phyloP scores from a whole-genome alignment of 2,113 vertebrate species.

The Mormoops blainvillei region DNA sequence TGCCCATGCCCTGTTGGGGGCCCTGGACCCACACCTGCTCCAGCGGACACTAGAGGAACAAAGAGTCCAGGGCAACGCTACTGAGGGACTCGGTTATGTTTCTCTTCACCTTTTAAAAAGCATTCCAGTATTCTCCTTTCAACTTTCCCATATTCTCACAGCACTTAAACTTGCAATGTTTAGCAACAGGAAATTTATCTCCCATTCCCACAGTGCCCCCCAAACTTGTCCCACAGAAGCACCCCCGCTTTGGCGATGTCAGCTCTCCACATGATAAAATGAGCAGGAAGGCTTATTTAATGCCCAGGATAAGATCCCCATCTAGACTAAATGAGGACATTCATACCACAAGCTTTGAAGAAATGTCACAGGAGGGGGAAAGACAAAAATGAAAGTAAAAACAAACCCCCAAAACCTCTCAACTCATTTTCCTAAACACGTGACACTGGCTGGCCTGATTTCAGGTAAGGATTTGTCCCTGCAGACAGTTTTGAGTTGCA shows the following conservation, averaged over 20 bases:
- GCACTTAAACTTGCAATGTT: slow-evolving; percentile 53
- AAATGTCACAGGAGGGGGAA: background rate
- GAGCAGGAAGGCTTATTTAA: background rate
- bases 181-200: background rate
- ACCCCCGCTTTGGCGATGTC: background rate
- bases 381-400: slow-evolving; percentile 48
- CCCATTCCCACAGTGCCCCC: background rate
- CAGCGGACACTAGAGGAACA: too few species aligned
- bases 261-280: slow-evolving; percentile 54
- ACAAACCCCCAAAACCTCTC: background rate
- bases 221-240: background rate
- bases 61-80: accelerated
- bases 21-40: background rate
- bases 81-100: background rate
- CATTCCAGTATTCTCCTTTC: slow-evolving; percentile 34
- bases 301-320: background rate
- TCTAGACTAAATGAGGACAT: slow-evolving; percentile 9
- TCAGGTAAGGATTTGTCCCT: slow-evolving; percentile 60
- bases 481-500: slow-evolving; percentile 59
- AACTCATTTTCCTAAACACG: slow-evolving; percentile 57
- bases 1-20: background rate
- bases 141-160: slow-evolving; percentile 57
- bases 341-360: slow-evolving; percentile 41
- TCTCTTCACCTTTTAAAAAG: slow-evolving; percentile 34
- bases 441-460: slow-evolving; percentile 59